These are phyloP conservation scores for Bubo scandiacus DNA, from an alignment of 2,113 vertebrate species.

Conservation along the genomic window DNA sequence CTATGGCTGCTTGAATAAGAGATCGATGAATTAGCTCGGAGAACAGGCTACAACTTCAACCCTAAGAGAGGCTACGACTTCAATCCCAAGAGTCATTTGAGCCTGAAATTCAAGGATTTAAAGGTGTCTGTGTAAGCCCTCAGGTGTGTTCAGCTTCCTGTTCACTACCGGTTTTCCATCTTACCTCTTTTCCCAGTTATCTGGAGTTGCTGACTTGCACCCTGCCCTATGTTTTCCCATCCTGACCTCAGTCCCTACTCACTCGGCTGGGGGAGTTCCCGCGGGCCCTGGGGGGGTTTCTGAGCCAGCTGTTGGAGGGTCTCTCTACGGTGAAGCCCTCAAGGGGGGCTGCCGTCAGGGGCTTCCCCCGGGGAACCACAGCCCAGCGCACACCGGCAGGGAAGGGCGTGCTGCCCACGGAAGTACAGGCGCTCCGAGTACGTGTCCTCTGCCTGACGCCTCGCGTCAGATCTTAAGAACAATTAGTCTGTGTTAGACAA, in stretches of 20 bases:
- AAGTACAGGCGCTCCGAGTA: background rate
- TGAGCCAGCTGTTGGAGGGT: background rate
- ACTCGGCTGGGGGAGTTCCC: fast-evolving
- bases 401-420: background rate
- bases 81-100: background rate
- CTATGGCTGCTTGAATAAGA: background rate
- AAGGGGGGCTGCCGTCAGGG: background rate
- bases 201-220: background rate
- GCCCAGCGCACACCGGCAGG: no score
- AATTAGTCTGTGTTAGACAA: no score
- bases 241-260: background rate
- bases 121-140: background rate
- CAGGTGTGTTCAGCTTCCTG: fast-evolving
- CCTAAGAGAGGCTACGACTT: background rate
- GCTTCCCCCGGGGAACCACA: background rate
- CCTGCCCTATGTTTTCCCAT: fast-evolving
- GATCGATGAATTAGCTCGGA: background rate
- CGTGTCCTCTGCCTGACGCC: background rate
- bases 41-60: background rate
- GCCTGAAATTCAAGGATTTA: background rate
- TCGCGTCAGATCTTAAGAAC: fast-evolving
- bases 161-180: background rate
- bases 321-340: no score
- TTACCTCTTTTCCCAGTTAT: background rate
- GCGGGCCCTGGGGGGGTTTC: fast-evolving